Conservation (phyloP, 2,113 vertebrate species). For the Isurus oxyrinchus region DNA sequence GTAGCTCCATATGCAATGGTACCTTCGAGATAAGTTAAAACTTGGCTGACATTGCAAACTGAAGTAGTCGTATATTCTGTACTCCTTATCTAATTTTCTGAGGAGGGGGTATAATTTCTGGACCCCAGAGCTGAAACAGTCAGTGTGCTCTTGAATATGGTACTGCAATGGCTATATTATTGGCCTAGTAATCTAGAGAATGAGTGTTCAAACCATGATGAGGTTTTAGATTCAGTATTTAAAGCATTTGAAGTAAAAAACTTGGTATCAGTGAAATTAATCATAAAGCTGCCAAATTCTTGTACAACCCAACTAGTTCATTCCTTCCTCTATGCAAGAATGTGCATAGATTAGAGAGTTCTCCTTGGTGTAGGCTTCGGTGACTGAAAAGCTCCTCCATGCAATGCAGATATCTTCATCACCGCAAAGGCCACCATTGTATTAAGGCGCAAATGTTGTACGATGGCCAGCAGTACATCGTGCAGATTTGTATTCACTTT, state of each 20-base stretch:
- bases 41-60: neutral
- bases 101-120: no score
- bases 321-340: neutral
- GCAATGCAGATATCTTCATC: neutral
- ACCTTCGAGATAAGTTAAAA: neutral
- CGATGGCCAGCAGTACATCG: neutral
- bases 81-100: neutral
- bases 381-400: neutral
- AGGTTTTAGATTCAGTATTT: neutral
- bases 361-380: neutral
- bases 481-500: neutral
- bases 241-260: neutral
- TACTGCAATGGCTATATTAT: neutral
- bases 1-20: neutral
- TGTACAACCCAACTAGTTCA: neutral
- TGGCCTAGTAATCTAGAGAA: neutral
- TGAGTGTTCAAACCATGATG: neutral
- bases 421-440: neutral
- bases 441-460: neutral
- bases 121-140: neutral
- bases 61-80: neutral
- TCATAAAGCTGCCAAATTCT: neutral
- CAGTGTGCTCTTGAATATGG: neutral
- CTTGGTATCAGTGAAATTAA: neutral
- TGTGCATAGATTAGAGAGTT: neutral